A percentile compares a stretch with the other conserved stretches of the same genome.
These are phyloP conservation scores for Eptesicus fuscus DNA, from an alignment of 2,113 vertebrate genomes.

Conservation along the genomic window DNA sequence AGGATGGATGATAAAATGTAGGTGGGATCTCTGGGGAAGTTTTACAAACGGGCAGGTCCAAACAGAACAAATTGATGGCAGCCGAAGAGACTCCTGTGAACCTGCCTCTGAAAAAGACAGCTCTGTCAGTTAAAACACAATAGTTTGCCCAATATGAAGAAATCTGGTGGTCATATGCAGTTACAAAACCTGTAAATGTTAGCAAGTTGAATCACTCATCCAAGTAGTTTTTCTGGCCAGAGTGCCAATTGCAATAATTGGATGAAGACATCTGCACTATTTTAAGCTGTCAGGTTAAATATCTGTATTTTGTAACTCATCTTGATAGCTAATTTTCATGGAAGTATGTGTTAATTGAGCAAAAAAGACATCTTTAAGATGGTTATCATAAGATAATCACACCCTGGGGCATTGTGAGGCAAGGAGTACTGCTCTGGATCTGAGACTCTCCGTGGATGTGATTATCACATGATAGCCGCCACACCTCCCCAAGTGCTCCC, in stretches of 20 bases:
- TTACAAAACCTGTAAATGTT: constrained; percentile 74
- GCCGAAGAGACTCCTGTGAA: constrained; percentile 24
- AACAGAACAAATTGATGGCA: constrained; percentile 46
- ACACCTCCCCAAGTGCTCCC: constrained; percentile 35
- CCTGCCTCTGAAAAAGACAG: constrained; percentile 57
- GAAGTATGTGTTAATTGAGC: constrained; percentile 80
- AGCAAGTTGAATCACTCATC: constrained; percentile 71
- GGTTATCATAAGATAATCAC: constrained; percentile 80
- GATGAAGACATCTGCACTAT: constrained; percentile 75
- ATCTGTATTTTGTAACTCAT: constrained; percentile 78
- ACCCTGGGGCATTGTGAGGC: constrained; percentile 67
- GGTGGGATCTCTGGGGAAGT: constrained; percentile 48
- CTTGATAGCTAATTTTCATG: constrained; percentile 79
- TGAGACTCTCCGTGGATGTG: constrained; percentile 72
- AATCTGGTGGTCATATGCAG: constrained; percentile 53
- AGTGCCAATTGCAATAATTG: constrained; percentile 78
- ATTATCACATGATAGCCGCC: constrained; percentile 74
- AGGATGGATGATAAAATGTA: constrained; percentile 10
- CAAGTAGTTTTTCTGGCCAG: constrained; percentile 75
- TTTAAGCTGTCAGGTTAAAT: constrained; percentile 79
- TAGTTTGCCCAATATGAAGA: constrained; percentile 61
- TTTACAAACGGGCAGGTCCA: constrained; percentile 56
- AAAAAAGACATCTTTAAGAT: constrained; percentile 79
- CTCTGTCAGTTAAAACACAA: constrained; percentile 18
- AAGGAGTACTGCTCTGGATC: constrained; percentile 71